phyloP scores from a whole-genome alignment of 2,797 vertebrate species.

The Carduelis carduelis region DNA sequence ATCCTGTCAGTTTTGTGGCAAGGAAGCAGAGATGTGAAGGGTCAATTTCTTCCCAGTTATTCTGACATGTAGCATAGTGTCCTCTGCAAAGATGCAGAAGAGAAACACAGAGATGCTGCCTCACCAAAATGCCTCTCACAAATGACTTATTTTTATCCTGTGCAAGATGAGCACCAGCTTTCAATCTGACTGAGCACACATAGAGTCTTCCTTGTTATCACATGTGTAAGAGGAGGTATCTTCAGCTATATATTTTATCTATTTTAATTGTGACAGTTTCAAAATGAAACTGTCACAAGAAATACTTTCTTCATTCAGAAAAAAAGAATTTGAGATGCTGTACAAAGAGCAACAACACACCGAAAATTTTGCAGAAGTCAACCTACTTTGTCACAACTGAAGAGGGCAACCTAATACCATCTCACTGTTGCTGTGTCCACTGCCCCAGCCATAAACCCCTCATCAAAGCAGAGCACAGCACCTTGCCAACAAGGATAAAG shows the following conservation, averaged over 20 bases:
- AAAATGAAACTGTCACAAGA: not conserved
- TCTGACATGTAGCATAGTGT: not conserved
- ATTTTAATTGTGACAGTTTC: not conserved
- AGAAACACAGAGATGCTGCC: not conserved
- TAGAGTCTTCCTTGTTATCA: not conserved
- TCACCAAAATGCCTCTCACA: not conserved
- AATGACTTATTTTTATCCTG: not conserved
- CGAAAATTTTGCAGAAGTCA: not conserved
- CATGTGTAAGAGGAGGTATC: not conserved
- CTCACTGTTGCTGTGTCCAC: not conserved
- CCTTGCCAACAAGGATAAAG: not conserved
- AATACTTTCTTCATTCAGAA: not conserved
- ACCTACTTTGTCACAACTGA: constrained; percentile 12
- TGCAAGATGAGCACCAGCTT: not conserved
- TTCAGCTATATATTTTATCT: not conserved
- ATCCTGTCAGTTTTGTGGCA: not conserved
- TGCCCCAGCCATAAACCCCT: not conserved
- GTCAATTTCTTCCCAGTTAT: not conserved
- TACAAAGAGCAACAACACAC: not conserved
- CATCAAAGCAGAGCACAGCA: not conserved
- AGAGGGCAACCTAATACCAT: constrained; percentile 54
- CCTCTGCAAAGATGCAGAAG: not conserved
- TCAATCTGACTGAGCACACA: not conserved
- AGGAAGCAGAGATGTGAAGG: not conserved
- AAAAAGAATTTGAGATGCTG: not conserved